phyloP scores from a whole-genome alignment of 2,113 vertebrate genomes.

The Eulacestoma nigropectus region DNA sequence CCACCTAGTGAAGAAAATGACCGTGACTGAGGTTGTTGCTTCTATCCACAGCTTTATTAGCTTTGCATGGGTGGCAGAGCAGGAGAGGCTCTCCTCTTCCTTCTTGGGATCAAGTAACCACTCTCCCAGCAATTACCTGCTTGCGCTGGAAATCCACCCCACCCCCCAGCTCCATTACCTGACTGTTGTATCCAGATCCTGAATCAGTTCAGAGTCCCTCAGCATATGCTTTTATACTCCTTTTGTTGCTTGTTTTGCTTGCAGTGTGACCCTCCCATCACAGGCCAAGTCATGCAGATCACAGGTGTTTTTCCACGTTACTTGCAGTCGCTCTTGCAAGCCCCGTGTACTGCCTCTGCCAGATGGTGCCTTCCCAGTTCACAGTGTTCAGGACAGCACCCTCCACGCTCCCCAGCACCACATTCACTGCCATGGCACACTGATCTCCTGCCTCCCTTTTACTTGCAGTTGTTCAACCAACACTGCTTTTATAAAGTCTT shows the following conservation, averaged over 20 bases:
- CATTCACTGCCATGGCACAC: not conserved
- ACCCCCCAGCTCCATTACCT: rapidly evolving
- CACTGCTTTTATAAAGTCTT: not conserved
- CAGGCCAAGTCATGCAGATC: not conserved
- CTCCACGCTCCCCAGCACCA: not conserved
- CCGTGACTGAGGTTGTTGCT: not conserved
- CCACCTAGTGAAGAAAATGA: not conserved
- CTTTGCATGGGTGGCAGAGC: not conserved
- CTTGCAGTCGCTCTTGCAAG: not conserved
- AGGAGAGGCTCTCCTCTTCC: not conserved
- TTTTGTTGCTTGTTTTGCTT: not conserved
- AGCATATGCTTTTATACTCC: not conserved
- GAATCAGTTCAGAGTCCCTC: not conserved
- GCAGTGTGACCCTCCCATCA: not conserved
- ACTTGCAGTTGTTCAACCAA: not conserved
- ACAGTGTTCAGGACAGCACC: not conserved
- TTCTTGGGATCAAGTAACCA: no score
- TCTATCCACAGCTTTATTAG: not conserved
- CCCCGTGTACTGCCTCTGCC: not conserved
- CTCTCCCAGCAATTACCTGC: no score
- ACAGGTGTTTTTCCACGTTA: not conserved
- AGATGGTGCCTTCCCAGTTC: not conserved
- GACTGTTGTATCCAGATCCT: no score
- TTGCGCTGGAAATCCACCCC: not conserved
- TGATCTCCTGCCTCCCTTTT: not conserved